Evolutionary conservation across 2,797 vertebrate species (phyloP).

Genomic region (Apodemus agrarius): DNA sequence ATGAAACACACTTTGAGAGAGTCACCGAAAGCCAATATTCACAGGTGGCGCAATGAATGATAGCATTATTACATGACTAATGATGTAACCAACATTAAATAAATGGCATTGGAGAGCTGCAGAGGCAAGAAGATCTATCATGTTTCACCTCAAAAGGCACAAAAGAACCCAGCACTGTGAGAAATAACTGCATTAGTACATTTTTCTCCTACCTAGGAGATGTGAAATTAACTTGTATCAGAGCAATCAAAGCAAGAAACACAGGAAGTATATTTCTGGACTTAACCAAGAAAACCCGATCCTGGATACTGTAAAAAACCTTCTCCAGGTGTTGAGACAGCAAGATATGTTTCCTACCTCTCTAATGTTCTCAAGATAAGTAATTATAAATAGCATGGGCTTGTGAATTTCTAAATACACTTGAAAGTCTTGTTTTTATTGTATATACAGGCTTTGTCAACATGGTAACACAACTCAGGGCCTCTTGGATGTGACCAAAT

Average conservation of each 20-base stretch:
- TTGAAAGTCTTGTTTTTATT: conserved; percentile 32
- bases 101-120: conserved; percentile 44
- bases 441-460: background rate
- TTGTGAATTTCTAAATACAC: conserved; percentile 34
- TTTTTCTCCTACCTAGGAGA: conserved; percentile 51
- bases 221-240: conserved; percentile 38
- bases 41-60: conserved; percentile 20
- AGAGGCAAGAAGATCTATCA: conserved; percentile 49
- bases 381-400: background rate
- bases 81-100: conserved; percentile 58
- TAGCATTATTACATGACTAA: conserved; percentile 70
- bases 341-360: conserved; percentile 2
- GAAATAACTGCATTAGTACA: conserved; percentile 16
- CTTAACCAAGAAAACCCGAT: background rate
- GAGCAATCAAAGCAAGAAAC: conserved; percentile 48
- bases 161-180: conserved; percentile 26
- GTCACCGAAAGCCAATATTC: conserved; percentile 50
- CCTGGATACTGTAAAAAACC: background rate
- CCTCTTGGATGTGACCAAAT: background rate
- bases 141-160: conserved; percentile 47
- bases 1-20: conserved; percentile 42
- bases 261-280: background rate
- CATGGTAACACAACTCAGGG: background rate
- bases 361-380: background rate
- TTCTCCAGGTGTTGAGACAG: background rate